These are phyloP conservation scores for Amia ocellicauda DNA, from an alignment of 2,113 vertebrate genomes.

Conservation along the genomic window DNA sequence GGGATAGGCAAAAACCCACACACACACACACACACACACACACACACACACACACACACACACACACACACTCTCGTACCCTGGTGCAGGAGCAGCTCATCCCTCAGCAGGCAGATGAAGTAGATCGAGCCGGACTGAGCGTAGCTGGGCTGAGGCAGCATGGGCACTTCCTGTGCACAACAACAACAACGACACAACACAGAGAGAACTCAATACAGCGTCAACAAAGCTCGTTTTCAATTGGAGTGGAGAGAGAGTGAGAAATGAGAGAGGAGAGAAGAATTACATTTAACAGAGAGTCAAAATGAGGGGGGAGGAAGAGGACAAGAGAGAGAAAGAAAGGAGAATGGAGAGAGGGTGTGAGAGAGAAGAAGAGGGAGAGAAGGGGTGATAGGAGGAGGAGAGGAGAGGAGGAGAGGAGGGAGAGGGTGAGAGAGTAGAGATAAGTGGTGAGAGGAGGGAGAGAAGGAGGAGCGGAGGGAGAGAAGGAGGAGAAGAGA, in stretches of 20 bases:
- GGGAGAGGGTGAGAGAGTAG: neutral
- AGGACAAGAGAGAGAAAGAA: too few relatives aligned
- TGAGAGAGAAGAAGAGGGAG: too few relatives aligned
- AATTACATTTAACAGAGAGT: too few relatives aligned
- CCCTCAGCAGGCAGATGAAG: conserved; percentile 91
- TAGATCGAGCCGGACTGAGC: conserved; percentile 91
- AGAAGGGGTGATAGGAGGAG: too few relatives aligned
- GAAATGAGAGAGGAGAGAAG: too few relatives aligned
- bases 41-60: conserved; percentile 8
- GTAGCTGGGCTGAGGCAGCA: conserved; percentile 93
- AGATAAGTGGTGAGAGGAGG: too few relatives aligned
- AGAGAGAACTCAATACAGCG: too few relatives aligned
- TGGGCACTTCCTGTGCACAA: conserved; percentile 86
- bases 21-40: neutral
- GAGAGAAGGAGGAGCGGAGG: neutral
- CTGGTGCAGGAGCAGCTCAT: conserved; percentile 92
- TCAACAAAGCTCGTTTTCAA: too few relatives aligned
- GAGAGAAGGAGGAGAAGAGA: neutral
- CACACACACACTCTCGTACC: conserved; percentile 54
- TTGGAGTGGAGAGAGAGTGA: too few relatives aligned
- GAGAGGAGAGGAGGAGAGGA: neutral
- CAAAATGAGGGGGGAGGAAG: too few relatives aligned
- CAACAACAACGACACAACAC: too few relatives aligned
- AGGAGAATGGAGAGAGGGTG: too few relatives aligned
- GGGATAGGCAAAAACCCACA: conserved; percentile 14